Evolutionary conservation across 2,797 vertebrate genomes (phyloP).

Genomic region (Coracias cyanogaster): DNA sequence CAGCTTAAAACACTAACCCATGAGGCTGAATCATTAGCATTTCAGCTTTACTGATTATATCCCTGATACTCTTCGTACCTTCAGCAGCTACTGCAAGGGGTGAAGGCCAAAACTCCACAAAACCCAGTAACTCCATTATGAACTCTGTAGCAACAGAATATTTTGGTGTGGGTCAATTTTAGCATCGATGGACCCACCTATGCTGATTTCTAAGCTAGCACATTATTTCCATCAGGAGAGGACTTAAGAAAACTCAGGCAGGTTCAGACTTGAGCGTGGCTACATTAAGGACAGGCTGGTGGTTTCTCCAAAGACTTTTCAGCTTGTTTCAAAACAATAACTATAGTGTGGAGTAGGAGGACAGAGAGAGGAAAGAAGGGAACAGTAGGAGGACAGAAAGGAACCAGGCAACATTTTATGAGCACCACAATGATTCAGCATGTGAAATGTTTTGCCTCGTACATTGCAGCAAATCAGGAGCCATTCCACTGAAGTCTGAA

Average conservation of each 20-base stretch:
- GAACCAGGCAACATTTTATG: not conserved
- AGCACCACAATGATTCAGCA: not conserved
- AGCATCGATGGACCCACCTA: not conserved
- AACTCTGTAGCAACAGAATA: not conserved
- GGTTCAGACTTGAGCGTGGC: not conserved
- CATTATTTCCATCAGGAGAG: not conserved
- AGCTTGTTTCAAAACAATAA: not conserved
- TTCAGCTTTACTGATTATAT: not conserved
- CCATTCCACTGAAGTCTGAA: not conserved
- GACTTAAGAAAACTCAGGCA: not conserved
- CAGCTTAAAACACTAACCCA: not conserved
- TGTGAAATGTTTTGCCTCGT: not conserved
- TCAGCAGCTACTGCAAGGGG: not conserved
- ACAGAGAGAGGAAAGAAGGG: not conserved
- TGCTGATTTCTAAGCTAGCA: not conserved
- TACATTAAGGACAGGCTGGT: not conserved
- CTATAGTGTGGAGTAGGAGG: accelerated
- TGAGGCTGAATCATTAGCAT: not conserved
- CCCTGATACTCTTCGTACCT: not conserved
- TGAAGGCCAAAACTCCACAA: not conserved
- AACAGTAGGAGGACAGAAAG: not conserved
- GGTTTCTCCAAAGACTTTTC: not conserved
- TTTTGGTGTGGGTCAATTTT: not conserved
- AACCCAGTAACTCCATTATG: not conserved
- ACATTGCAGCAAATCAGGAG: not conserved